Base-by-base conservation (phyloP, 2,888 invertebrate genomes). In the Lycocerus yunnanus region DNA sequence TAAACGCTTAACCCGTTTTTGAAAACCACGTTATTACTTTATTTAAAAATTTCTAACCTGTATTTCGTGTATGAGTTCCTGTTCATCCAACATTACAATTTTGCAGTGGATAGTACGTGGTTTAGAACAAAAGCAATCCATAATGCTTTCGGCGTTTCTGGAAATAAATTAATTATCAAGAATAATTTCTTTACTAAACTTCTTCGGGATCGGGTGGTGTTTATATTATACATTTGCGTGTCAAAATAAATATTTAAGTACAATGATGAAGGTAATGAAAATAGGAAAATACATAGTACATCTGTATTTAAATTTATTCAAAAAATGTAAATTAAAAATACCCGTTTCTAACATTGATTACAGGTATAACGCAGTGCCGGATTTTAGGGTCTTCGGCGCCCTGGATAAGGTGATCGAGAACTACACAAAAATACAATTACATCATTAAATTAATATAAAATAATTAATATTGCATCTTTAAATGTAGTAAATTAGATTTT, bases 61-160 rank as follows among this genome's bases (percentile, higher is more conserved):
- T 84, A 96, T 92, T 88, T 97, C 97, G 85, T 96, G 95, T 80
- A 96, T 90, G 78, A 97, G 91, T 86, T 97, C 96, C 84, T 96
- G 93, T 85, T 96, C 96, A 86, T 97, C 97, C 82, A 97, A 91
- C 81, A 97, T 91, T 84, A 97, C 93, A 83, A 97, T 94, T 88
- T 96, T 95, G 88, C 94, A 94, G 74, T 86, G 86, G 77, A 87
- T 84, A 24, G 84, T 82, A 67, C 83, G 83, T 59, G 84, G 81
- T 80, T 85, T 85, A 58, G 86, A 81, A 80, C 87, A 87, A 80
- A 87, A 86, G 82, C 87, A 87, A 80, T 87, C 85, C 87, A 87
- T 86, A 24, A 14, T 67, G 43, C 1, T 18, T 68, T 68, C 15
- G 43, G 61, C 20, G 58, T 15, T 60, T 16, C 43, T 72, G 68